Base-by-base conservation (phyloP, 2,113 vertebrate species). In the Todiramphus saurophagus region DNA sequence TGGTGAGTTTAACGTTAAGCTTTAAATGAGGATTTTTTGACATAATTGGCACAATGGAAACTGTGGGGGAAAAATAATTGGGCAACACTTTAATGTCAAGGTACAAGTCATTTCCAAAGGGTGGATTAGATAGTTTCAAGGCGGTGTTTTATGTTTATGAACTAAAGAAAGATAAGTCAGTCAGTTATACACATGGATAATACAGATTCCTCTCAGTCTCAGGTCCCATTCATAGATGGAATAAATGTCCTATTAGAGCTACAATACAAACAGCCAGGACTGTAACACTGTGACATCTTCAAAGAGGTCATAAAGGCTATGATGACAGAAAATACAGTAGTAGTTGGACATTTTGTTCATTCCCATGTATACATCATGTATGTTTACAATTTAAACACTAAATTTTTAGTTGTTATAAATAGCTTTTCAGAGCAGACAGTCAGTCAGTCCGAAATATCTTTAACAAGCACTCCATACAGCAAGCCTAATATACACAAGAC, bases 1-100 rank as follows among this genome's bases (percentile, higher is more conserved):
- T 99, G 93, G 99, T 99, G 84, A 98, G 98, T 81, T 53, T n/a
- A n/a, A 77, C 59, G 81, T 17, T 13, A 46, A 1, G 6, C 16
- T 87, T 72, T 69, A 69, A 64, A 44, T 60, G 69, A 73, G 14
- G 35, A 12, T 20, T 84, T 35, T 87, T 73, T 68, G 4, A 50
- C 39, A 4, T 60, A 62, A 84, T 3, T 28, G 81, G 33, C 39
- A 53, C 35, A 75, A 53, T 19, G 55, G 53, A 87, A 94, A 56
- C 39, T 25, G 15, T 3, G 21, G 11, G 31, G 27, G 12, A 69
- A 62, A 78, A 43, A 28, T 53, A 58, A 35, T n/a, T 1, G 0
- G 43, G 20, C 13, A 72, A 41, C 33, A 15, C 27, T 79, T 60
- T 28, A 60, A 21, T 64, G 41, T 55, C 31, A 62, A 87, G 30